A percentile compares a stretch with the other conserved stretches of the same genome.
These are phyloP conservation scores for Acleris laterana DNA, from an alignment of 2,888 invertebrate species.

Conservation along the genomic window DNA sequence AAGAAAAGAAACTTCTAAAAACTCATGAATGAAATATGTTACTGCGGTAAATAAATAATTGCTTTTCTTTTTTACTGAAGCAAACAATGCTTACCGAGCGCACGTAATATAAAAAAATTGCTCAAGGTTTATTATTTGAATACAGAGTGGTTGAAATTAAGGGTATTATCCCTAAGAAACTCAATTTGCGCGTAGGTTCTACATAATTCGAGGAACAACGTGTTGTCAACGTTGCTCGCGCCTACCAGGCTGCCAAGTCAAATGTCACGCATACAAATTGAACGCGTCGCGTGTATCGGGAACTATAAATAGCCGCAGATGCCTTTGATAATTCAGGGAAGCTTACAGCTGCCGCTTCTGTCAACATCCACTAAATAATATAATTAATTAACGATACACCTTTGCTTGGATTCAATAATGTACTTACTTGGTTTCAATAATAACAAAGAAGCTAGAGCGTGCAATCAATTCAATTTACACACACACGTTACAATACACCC, in stretches of 20 bases:
- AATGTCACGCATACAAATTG: conserved; percentile 29
- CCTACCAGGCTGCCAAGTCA: conserved; percentile 16
- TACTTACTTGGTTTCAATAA: no score
- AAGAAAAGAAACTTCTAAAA: conserved; percentile 8
- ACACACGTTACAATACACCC: no score
- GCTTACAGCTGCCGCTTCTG: background rate
- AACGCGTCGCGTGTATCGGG: conserved; percentile 14
- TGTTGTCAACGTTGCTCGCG: conserved; percentile 25
- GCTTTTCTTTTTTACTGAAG: background rate
- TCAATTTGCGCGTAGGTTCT: conserved; percentile 16
- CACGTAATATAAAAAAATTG: background rate
- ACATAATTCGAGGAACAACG: conserved; percentile 22
- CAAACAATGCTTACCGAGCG: background rate
- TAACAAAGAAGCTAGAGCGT: no score
- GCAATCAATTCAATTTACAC: no score
- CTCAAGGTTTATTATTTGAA: conserved; percentile 4
- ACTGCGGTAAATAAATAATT: background rate
- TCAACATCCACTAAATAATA: background rate
- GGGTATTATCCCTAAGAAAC: conserved; percentile 1
- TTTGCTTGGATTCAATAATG: no score
- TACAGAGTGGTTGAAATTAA: conserved; percentile 8
- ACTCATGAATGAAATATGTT: background rate
- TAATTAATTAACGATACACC: background rate
- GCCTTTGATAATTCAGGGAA: conserved; percentile 5
- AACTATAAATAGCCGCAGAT: conserved; percentile 26